A percentile compares a stretch with the other conserved stretches of the same genome.
phyloP scores from a whole-genome alignment of 2,113 vertebrate genomes.

The Myotis brandtii region DNA sequence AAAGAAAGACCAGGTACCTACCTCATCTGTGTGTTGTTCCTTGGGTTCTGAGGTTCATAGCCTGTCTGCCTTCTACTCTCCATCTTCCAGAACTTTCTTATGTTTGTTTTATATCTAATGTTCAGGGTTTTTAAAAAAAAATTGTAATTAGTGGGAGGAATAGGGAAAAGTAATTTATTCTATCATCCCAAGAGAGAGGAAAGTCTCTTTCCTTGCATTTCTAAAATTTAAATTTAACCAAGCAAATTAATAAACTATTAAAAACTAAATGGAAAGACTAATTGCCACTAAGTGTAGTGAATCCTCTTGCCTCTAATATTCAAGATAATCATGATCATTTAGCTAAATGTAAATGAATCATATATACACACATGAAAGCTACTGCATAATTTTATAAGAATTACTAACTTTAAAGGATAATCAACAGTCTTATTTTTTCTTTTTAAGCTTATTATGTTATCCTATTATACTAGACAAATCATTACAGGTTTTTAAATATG shows the following conservation, averaged over 20 bases:
- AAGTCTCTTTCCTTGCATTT: not conserved
- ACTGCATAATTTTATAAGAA: conserved; percentile 23
- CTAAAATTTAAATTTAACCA: not conserved
- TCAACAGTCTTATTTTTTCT: not conserved
- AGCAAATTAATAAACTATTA: not conserved
- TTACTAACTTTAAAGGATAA: conserved; percentile 39
- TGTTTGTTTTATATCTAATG: not conserved
- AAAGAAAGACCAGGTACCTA: not conserved
- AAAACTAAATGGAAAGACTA: not conserved
- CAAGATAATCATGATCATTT: not conserved
- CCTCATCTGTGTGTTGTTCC: not conserved
- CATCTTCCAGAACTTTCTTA: not conserved
- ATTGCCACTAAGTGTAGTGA: not conserved
- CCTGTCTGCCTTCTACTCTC: not conserved
- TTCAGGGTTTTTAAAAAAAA: not conserved
- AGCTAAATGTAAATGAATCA: not conserved
- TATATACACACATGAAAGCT: not conserved
- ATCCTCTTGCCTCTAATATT: not conserved
- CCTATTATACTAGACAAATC: not conserved
- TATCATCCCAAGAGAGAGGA: not conserved
- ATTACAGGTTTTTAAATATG: not conserved
- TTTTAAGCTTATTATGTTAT: not conserved
- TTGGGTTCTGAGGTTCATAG: not conserved
- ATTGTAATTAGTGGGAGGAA: not conserved
- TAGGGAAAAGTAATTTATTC: not conserved